These are phyloP conservation scores for Heterohyrax brucei DNA, from an alignment of 2,797 vertebrate genomes.

Conservation along the genomic window DNA sequence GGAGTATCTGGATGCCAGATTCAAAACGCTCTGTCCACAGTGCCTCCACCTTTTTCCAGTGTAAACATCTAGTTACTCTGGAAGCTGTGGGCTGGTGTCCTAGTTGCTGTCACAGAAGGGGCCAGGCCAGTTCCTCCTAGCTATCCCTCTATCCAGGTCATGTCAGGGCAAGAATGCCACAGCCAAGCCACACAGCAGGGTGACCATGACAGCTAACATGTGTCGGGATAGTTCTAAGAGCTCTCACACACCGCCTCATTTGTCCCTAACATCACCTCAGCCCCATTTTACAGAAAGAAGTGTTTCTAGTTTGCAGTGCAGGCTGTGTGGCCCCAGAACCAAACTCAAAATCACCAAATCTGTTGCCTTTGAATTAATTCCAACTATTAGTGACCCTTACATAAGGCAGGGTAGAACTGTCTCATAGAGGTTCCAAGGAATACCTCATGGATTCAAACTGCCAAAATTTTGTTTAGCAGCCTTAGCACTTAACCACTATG, in stretches of 20 bases:
- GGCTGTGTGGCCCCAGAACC: background rate
- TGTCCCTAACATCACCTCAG: background rate
- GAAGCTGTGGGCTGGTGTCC: background rate
- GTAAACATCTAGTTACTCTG: background rate
- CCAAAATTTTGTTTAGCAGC: too few relatives aligned
- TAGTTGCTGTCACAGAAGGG: background rate
- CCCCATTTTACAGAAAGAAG: background rate
- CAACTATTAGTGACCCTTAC: too few relatives aligned
- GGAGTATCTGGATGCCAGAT: background rate
- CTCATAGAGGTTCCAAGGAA: too few relatives aligned
- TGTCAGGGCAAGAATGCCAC: background rate
- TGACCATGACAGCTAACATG: background rate
- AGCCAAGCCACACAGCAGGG: background rate
- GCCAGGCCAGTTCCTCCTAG: too few relatives aligned
- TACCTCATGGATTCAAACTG: too few relatives aligned
- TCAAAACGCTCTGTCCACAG: background rate
- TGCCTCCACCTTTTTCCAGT: rapidly evolving
- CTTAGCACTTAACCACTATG: too few relatives aligned
- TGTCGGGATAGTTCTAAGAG: too few relatives aligned
- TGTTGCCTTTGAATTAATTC: too few relatives aligned
- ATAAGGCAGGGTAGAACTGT: too few relatives aligned
- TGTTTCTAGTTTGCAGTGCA: background rate
- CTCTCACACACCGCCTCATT: rapidly evolving
- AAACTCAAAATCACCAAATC: too few relatives aligned
- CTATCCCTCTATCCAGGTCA: background rate